Base-by-base conservation (phyloP, 1,140 invertebrate species). In the Cydia splendana region DNA sequence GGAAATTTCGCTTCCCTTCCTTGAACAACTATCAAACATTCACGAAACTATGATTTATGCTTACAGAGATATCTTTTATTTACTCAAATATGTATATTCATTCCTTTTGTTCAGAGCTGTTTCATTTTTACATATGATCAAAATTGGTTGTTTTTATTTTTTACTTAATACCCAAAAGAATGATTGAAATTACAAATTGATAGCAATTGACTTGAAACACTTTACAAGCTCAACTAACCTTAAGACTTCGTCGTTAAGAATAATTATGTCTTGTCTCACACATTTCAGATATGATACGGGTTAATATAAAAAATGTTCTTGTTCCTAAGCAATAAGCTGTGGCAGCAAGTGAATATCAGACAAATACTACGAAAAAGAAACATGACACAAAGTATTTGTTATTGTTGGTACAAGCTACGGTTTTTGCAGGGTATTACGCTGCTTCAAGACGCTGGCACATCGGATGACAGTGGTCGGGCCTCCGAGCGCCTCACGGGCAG, bases 401-500 rank as follows among this genome's bases (percentile, higher is more conserved):
- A 42, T 18, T 71, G 30, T 71, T 71, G n/a, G 67, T 71, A 42
- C 67, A 71, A 71, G 67, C 34, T 71, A 38, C 34, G 67, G 67
- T 71, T n/a, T 77, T 79, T 57, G 12, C 84, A 95, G 95, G 95
- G 95, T 92, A 94, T 96, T 92, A 94, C 94, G 87, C 92, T 95
- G 88, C 94, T 94, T 84, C 94, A 95, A 85, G 96, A 96, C 94
- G 95, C 96, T 91, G 96, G 96, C 82, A 96, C 96, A 85, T 96
- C 96, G 88, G 96, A 96, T 94, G 96, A 96, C 91, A 96, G 96
- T 93, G 96, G 96, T 83, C 93, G 96, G 91, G 96, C 96, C 84
- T 96, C 96, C 78, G 96, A 96, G 94, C 94, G 96, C 87, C 94
- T 96, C 85, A 96, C 96, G 82, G 95, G 95, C 85, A 96, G 96